Percentiles rank a stretch among this genome's conserved stretches.
Evolutionary conservation across 1,140 invertebrate species (phyloP).

Genomic region (Ceratosolen fusciceps): DNA sequence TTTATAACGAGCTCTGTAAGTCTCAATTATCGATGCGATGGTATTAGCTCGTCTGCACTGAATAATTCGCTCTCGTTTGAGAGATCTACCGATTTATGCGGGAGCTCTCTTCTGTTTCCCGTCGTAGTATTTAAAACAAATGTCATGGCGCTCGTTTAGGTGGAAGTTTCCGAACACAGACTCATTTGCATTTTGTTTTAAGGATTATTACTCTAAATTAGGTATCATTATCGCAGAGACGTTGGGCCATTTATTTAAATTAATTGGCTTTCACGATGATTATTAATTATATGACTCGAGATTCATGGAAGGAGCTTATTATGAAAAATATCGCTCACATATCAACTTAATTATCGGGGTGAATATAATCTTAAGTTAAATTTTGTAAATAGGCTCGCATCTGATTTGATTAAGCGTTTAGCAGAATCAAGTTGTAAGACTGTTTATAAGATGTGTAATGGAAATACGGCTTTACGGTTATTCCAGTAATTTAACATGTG

Average conservation of each 20-base stretch:
- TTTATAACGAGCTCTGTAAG: neutral
- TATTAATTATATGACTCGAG: neutral
- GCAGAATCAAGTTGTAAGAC: neutral
- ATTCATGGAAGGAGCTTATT: neutral
- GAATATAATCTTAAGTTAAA: neutral
- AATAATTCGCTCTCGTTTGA: conserved; percentile 18
- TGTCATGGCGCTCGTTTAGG: neutral
- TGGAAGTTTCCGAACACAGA: neutral
- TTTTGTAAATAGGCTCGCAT: neutral
- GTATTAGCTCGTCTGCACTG: neutral
- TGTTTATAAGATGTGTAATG: neutral
- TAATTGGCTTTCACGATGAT: neutral
- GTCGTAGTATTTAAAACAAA: neutral
- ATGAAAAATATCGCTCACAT: neutral
- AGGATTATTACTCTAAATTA: neutral
- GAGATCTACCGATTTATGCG: conserved; percentile 13
- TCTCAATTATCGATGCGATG: conserved; percentile 10
- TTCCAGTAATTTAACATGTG: neutral
- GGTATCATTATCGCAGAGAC: neutral
- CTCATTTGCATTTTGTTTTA: conserved; percentile 1
- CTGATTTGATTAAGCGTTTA: conserved; percentile 10
- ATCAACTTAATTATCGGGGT: neutral
- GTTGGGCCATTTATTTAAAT: neutral
- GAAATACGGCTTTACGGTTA: neutral
- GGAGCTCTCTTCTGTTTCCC: neutral